Percentiles rank a stretch among this genome's conserved stretches.
These are phyloP conservation scores for Diceros bicornis DNA, from an alignment of 2,797 vertebrate species.

Conservation along the genomic window DNA sequence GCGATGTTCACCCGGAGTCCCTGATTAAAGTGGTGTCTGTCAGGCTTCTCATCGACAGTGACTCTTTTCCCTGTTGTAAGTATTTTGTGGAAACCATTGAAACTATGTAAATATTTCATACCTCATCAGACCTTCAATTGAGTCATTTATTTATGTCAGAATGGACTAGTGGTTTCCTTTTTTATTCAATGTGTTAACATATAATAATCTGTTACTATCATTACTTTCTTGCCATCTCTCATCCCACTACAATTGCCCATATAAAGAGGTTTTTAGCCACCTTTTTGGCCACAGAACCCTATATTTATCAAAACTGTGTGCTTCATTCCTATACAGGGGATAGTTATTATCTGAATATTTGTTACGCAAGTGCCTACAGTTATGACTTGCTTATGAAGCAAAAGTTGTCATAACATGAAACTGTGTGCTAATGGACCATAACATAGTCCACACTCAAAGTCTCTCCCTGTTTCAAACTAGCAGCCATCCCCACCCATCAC, in stretches of 20 bases:
- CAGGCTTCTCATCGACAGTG: not conserved
- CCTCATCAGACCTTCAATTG: not conserved
- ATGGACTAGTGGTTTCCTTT: not conserved
- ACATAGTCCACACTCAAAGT: not conserved
- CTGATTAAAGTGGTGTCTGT: not conserved
- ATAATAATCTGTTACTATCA: not conserved
- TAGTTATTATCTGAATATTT: not conserved
- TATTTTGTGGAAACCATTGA: not conserved
- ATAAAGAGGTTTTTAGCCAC: not conserved
- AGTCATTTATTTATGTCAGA: not conserved
- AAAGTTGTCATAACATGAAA: conserved; percentile 24
- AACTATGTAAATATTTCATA: conserved; percentile 5
- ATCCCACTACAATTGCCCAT: not conserved
- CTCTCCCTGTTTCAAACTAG: not conserved
- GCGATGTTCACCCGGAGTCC: too few relatives aligned
- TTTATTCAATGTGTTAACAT: not conserved
- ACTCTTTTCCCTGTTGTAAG: not conserved
- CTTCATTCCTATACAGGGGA: not conserved
- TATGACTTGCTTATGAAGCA: conserved; percentile 42
- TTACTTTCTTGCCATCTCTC: not conserved
- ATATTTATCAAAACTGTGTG: not conserved
- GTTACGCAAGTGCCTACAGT: not conserved
- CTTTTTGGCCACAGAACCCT: not conserved
- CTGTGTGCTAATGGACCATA: not conserved
- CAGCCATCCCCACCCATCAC: not conserved